These are phyloP conservation scores for Xerus rutilus DNA, from an alignment of 2,797 vertebrate genomes.

Conservation along the genomic window DNA sequence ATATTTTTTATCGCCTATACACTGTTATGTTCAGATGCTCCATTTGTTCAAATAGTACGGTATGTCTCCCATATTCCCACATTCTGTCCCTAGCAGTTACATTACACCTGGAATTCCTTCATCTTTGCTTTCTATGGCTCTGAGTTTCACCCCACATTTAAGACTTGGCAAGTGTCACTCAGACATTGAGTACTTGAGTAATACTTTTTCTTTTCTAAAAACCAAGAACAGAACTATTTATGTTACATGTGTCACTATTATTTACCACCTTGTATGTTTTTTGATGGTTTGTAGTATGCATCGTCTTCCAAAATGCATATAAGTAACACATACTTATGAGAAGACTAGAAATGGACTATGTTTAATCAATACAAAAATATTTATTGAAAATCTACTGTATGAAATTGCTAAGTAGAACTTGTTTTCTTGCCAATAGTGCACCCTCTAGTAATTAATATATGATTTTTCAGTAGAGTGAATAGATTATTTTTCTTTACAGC, in stretches of 20 bases:
- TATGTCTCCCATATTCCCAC: neutral
- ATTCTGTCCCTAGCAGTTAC: neutral
- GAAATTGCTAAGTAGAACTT: constrained; percentile 12
- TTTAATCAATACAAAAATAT: neutral
- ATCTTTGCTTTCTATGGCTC: neutral
- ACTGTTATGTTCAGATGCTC: neutral
- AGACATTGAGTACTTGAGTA: neutral
- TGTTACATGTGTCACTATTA: neutral
- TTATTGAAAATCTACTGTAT: neutral
- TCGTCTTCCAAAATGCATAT: neutral
- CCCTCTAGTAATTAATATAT: neutral
- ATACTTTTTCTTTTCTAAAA: neutral
- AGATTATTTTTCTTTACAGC: neutral
- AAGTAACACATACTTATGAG: neutral
- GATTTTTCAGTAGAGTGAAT: neutral
- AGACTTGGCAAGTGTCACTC: neutral
- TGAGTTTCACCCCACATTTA: neutral
- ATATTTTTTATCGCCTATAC: neutral
- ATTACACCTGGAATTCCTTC: neutral
- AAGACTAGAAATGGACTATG: neutral
- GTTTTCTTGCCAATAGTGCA: neutral
- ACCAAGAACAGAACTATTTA: neutral
- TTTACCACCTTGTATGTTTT: neutral
- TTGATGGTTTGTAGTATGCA: neutral
- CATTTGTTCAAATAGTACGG: neutral